Evolutionary conservation across 1,140 invertebrate species (phyloP).

Genomic region (Leptinotarsa defecta): DNA sequence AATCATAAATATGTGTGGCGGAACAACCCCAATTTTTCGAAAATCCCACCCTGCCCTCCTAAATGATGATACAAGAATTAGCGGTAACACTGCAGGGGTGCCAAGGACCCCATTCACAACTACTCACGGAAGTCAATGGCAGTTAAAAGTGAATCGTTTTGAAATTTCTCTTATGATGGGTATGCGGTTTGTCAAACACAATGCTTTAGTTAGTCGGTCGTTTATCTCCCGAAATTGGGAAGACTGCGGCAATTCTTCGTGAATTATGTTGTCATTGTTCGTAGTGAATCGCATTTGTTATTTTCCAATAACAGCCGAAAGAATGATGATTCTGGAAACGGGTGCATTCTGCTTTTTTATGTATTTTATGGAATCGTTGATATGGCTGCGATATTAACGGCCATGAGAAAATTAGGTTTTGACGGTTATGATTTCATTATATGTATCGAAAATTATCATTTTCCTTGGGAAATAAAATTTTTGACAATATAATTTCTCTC

Average conservation of each 20-base stretch:
- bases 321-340: slow-evolving; percentile 17
- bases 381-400: not conserved
- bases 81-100: not conserved
- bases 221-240: slow-evolving; percentile 38
- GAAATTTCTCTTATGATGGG: slow-evolving; percentile 9
- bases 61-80: slow-evolving; percentile 9
- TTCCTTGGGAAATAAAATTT: too few species aligned
- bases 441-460: too few species aligned
- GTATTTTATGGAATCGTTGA: slow-evolving; percentile 20
- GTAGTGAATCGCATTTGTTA: slow-evolving; percentile 24
- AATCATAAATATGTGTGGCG: too few species aligned
- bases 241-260: slow-evolving; percentile 18
- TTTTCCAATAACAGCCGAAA: slow-evolving; percentile 32
- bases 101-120: not conserved
- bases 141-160: slow-evolving; percentile 8
- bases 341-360: slow-evolving; percentile 27
- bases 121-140: slow-evolving; percentile 7
- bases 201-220: slow-evolving; percentile 44
- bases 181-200: slow-evolving; percentile 28
- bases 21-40: not conserved
- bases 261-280: slow-evolving; percentile 38
- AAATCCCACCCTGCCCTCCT: slow-evolving; percentile 7
- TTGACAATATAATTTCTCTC: too few species aligned
- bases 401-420: slow-evolving; percentile 6
- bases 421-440: not conserved